Evolutionary conservation across 2,113 vertebrate species (phyloP).

Genomic region (Quiscalus mexicanus): DNA sequence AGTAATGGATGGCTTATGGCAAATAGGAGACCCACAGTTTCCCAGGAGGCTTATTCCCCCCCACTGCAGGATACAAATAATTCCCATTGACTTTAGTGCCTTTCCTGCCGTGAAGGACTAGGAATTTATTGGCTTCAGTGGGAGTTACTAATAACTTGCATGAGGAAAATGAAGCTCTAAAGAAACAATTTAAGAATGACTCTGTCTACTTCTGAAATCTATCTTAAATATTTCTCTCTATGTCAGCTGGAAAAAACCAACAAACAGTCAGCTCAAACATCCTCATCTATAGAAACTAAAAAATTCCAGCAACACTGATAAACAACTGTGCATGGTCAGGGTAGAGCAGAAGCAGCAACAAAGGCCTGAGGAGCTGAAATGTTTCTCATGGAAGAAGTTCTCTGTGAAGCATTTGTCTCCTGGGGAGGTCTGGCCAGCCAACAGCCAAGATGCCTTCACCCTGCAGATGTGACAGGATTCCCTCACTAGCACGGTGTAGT

Average conservation of each 20-base stretch:
- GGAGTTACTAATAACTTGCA: background rate
- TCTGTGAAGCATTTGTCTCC: background rate
- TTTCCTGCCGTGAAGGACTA: background rate
- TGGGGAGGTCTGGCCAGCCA: background rate
- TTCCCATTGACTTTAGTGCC: slow-evolving; percentile 47
- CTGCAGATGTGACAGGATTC: background rate
- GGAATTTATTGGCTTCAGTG: slow-evolving; percentile 50
- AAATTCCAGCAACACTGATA: background rate
- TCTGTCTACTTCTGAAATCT: slow-evolving; percentile 1
- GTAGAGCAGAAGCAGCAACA: background rate
- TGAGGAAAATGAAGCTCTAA: slow-evolving; percentile 6
- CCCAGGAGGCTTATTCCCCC: slow-evolving; percentile 40
- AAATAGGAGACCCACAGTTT: slow-evolving; percentile 38
- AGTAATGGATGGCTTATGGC: slow-evolving; percentile 23
- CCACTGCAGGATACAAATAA: slow-evolving; percentile 37
- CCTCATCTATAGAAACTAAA: background rate
- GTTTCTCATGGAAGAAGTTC: background rate
- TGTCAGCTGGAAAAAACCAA: background rate
- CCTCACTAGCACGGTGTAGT: background rate
- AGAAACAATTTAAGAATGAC: slow-evolving; percentile 1
- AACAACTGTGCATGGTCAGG: background rate
- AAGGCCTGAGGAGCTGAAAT: background rate
- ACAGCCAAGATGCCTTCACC: background rate
- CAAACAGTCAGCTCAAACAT: background rate
- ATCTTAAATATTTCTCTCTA: background rate